Evolutionary conservation across 2,113 vertebrate genomes (phyloP).

Genomic region (Sylvilagus bachmani): DNA sequence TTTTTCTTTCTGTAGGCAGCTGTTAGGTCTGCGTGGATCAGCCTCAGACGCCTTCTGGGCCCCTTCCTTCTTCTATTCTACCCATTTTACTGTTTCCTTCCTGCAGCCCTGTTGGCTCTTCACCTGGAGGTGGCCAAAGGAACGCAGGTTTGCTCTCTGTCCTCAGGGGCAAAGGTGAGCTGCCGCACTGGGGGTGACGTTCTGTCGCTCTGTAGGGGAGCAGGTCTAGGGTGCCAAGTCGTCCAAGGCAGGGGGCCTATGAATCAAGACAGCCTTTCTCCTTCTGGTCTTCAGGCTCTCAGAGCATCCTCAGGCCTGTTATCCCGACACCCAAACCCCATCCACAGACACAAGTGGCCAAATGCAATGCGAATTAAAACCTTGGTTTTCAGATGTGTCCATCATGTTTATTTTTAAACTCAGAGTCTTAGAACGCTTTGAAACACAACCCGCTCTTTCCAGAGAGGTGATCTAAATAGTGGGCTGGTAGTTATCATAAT

Average conservation of each 20-base stretch:
- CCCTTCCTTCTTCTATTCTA: background rate
- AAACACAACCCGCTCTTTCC: slow-evolving; percentile 13
- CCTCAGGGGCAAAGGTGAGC: background rate
- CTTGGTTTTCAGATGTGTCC: slow-evolving; percentile 27
- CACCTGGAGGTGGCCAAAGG: background rate
- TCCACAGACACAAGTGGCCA: background rate
- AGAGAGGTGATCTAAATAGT: slow-evolving; percentile 49
- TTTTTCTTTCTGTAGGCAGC: background rate
- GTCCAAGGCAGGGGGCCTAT: background rate
- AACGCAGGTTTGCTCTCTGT: background rate
- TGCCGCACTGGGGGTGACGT: background rate
- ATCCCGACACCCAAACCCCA: background rate
- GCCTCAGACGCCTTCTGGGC: background rate
- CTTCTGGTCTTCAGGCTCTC: background rate
- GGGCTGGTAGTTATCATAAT: background rate
- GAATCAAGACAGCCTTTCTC: background rate
- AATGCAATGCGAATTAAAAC: slow-evolving; percentile 10
- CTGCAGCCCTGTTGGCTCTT: background rate
- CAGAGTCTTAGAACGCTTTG: slow-evolving; percentile 19
- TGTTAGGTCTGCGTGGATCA: background rate
- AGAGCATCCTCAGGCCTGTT: background rate
- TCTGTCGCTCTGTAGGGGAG: background rate
- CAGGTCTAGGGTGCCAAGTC: background rate
- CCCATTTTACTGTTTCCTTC: background rate
- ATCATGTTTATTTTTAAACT: background rate